Evolutionary conservation across 2,888 invertebrate genomes (phyloP).

Genomic region (Orthosia incerta): DNA sequence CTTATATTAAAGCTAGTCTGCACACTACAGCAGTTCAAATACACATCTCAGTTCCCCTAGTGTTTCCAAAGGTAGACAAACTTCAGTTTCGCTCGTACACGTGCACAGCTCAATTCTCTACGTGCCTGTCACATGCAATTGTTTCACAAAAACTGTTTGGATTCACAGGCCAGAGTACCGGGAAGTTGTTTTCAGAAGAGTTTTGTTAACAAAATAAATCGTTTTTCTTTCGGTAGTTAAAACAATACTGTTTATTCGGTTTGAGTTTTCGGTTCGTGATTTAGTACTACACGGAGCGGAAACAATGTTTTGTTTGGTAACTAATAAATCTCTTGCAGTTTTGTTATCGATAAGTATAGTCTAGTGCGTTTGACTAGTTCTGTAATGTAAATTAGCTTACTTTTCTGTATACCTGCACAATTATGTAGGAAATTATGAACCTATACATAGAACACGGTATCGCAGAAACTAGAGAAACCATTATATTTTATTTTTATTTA

Average conservation of each 20-base stretch:
- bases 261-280: neutral
- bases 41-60: neutral
- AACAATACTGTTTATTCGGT: neutral
- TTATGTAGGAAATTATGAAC: too few relatives aligned
- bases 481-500: too few relatives aligned
- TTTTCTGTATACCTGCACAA: too few relatives aligned
- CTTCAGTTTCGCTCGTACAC: conserved; percentile 3
- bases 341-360: neutral
- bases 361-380: neutral
- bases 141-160: conserved; percentile 23
- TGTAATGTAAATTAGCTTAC: neutral
- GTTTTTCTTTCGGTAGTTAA: conserved; percentile 6
- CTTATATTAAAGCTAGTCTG: neutral
- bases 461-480: too few relatives aligned
- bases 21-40: neutral
- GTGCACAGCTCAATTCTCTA: conserved; percentile 36
- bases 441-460: too few relatives aligned
- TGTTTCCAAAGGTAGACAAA: neutral
- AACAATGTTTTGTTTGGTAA: neutral
- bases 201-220: neutral
- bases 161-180: neutral
- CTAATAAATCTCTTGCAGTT: neutral
- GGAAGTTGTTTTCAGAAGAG: conserved; percentile 9
- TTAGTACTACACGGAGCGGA: neutral
- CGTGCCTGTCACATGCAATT: conserved; percentile 48